Evolutionary conservation across 64 coral and sea anemone genomes (phyloP).

Genomic region (Stichodactyla mertensii): DNA sequence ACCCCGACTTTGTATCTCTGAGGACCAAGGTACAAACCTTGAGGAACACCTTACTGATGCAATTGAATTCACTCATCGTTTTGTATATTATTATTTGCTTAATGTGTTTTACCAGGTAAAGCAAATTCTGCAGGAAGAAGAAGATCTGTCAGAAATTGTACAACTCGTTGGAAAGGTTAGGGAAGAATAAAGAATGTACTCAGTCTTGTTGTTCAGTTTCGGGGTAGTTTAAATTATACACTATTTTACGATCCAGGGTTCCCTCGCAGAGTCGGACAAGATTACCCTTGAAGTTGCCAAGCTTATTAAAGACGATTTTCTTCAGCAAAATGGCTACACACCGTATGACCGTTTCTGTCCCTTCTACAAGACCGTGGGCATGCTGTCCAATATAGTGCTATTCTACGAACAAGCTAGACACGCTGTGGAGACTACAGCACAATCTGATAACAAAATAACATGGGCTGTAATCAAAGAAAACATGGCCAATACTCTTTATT

Average conservation of each 20-base stretch:
- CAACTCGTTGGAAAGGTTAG: slow-evolving; percentile 97
- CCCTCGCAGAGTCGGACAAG: slow-evolving; percentile 90
- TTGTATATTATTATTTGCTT: background rate
- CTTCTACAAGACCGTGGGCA: slow-evolving; percentile 95
- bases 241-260: slow-evolving; percentile 54
- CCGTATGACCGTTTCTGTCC: slow-evolving; percentile 91
- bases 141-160: slow-evolving; percentile 99
- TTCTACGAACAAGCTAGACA: slow-evolving; percentile 93
- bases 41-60: background rate
- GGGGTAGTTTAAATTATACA: background rate
- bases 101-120: slow-evolving; percentile 65
- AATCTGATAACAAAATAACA: slow-evolving; percentile 96
- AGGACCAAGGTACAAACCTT: slow-evolving; percentile 75
- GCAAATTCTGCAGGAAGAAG: slow-evolving; percentile 98
- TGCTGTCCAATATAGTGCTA: slow-evolving; percentile 86
- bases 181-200: background rate
- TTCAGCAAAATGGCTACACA: slow-evolving; percentile 96
- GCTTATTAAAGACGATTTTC: slow-evolving; percentile 93
- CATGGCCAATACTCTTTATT: slow-evolving; percentile 85
- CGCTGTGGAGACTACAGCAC: slow-evolving; percentile 85
- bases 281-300: slow-evolving; percentile 95
- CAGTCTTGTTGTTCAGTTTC: background rate
- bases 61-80: background rate
- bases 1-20: slow-evolving; percentile 83
- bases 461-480: slow-evolving; percentile 96